A percentile compares a stretch with the other conserved stretches of the same genome.
These are phyloP conservation scores for Platysteira castanea DNA, from an alignment of 2,113 vertebrate species.

Conservation along the genomic window DNA sequence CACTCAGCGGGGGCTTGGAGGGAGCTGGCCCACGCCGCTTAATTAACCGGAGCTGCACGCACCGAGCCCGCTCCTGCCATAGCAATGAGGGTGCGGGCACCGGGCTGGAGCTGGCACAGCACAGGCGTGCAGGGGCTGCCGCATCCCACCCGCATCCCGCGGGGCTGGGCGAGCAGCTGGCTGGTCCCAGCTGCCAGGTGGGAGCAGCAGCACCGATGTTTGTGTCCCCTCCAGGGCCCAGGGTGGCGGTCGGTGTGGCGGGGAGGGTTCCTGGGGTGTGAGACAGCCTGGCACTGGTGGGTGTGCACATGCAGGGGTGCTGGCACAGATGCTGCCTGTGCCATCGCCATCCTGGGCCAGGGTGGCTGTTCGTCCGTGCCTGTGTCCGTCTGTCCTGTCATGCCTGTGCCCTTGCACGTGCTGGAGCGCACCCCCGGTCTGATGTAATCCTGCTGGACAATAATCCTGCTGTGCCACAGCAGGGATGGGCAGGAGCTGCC, in stretches of 20 bases:
- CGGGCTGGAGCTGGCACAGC: rapidly evolving
- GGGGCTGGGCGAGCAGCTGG: background rate
- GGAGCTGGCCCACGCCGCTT: background rate
- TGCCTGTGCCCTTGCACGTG: background rate
- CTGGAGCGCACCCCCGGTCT: background rate
- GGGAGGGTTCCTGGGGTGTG: background rate
- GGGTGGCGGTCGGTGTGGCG: rapidly evolving
- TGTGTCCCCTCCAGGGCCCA: background rate
- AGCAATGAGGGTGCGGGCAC: background rate
- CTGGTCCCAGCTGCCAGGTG: background rate
- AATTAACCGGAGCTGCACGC: background rate
- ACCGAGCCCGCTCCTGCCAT: background rate
- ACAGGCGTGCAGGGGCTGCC: rapidly evolving
- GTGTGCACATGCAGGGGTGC: rapidly evolving
- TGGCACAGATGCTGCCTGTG: background rate
- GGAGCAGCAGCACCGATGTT: background rate
- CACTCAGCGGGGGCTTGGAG: background rate
- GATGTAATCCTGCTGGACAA: background rate
- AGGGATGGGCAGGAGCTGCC: background rate
- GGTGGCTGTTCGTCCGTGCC: background rate
- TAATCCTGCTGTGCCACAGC: background rate
- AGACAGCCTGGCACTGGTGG: background rate
- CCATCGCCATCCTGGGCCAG: rapidly evolving
- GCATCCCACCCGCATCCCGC: rapidly evolving
- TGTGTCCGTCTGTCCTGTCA: background rate